These are phyloP conservation scores for Charaxes varanes DNA, from an alignment of 1,140 invertebrate species.

Conservation along the genomic window DNA sequence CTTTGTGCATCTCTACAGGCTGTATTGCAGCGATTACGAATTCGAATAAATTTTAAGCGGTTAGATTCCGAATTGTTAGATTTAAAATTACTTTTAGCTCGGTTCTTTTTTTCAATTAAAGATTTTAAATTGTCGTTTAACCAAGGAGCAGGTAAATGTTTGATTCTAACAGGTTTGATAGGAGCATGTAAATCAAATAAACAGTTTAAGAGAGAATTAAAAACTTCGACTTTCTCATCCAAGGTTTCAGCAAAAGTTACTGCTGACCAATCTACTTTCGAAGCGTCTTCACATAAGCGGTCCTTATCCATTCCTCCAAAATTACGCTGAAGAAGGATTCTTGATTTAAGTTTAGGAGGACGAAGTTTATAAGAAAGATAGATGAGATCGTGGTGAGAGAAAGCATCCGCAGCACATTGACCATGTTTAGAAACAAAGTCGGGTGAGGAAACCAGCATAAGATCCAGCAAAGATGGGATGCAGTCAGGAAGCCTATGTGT, in stretches of 20 bases:
- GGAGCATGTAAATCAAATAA: neutral
- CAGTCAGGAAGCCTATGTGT: neutral
- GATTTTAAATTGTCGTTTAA: too few relatives aligned
- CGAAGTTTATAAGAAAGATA: neutral
- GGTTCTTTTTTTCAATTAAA: neutral
- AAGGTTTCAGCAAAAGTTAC: neutral
- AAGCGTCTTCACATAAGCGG: neutral
- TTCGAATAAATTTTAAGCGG: too few relatives aligned
- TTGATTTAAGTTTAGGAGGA: neutral
- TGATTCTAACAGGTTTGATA: neutral
- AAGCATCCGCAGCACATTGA: constrained; percentile 1
- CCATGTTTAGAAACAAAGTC: neutral
- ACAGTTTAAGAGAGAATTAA: neutral
- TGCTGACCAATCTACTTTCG: neutral
- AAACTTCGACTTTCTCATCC: neutral
- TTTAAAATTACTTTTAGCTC: neutral
- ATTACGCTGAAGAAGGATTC: neutral
- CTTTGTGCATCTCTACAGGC: too few relatives aligned
- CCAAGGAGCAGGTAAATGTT: too few relatives aligned
- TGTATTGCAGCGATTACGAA: too few relatives aligned
- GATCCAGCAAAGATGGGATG: constrained; percentile 1
- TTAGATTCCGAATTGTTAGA: neutral
- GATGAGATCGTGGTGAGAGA: constrained; percentile 11
- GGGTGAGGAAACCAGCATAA: neutral
- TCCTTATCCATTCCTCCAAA: neutral